phyloP scores from a whole-genome alignment of 2,888 invertebrate genomes.

The Drosophila nr. medialis region DNA sequence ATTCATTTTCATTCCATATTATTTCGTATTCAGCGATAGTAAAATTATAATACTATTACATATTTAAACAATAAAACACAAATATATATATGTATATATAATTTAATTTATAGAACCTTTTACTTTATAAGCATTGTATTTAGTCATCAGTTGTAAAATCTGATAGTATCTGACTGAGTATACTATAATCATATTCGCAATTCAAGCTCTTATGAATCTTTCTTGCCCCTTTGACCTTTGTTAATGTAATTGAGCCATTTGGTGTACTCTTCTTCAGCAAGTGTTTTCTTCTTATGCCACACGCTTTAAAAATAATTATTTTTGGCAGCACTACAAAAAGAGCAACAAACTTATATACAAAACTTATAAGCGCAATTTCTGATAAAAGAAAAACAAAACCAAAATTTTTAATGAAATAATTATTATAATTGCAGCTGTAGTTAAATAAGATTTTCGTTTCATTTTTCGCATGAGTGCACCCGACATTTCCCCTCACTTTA shows the following conservation, averaged over 20 bases:
- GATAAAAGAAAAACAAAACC: constrained; percentile 33
- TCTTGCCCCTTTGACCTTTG: constrained; percentile 46
- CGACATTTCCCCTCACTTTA: constrained; percentile 35
- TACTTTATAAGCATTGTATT: too few relatives aligned
- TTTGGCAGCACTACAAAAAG: constrained; percentile 34
- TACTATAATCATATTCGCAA: background rate
- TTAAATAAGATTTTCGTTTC: constrained; percentile 63
- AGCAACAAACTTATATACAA: constrained; percentile 9
- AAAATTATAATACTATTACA: background rate
- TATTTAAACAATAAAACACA: too few relatives aligned
- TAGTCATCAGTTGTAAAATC: background rate
- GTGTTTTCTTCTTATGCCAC: constrained; percentile 20
- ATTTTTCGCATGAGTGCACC: constrained; percentile 42
- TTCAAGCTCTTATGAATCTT: background rate
- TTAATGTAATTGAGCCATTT: constrained; percentile 29
- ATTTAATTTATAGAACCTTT: background rate
- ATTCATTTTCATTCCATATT: background rate
- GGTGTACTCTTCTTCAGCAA: constrained; percentile 4
- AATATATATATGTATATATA: too few relatives aligned
- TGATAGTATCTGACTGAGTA: background rate
- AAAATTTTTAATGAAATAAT: constrained; percentile 73
- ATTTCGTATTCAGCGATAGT: background rate
- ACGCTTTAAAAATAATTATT: constrained; percentile 65
- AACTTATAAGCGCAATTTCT: constrained; percentile 57
- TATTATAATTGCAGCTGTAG: constrained; percentile 68